Base-by-base conservation (phyloP, 2,113 vertebrate species). In the Eira barbara region DNA sequence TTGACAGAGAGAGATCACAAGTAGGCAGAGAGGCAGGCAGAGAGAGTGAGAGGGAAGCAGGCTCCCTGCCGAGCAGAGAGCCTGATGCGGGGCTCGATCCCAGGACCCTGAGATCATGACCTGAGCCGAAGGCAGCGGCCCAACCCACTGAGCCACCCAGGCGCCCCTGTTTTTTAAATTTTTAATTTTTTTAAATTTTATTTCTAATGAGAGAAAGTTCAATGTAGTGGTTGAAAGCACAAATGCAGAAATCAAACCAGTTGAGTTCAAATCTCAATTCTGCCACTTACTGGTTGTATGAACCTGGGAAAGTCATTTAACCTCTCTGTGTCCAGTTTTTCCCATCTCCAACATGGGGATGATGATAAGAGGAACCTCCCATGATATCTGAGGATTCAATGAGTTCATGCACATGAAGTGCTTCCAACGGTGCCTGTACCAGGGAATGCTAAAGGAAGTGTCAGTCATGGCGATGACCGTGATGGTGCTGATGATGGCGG, bases 121-220 rank as follows among this genome's bases (percentile, higher is more conserved):
- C n/a, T n/a, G n/a, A n/a, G n/a, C n/a, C n/a, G n/a, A n/a, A n/a
- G n/a, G n/a, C n/a, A n/a, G n/a, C n/a, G n/a, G n/a, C n/a, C n/a
- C n/a, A n/a, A n/a, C n/a, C n/a, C n/a, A n/a, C n/a, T n/a, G n/a
- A n/a, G n/a, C n/a, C n/a, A n/a, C n/a, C n/a, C n/a, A n/a, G n/a
- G n/a, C n/a, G n/a, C n/a, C n/a, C n/a, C 69, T 90, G 20, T n/a
- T 39, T 74, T 95, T 93, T 65, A 59, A 61, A 45, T 63, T 89
- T 90, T 91, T 80, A 76, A 57, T 10, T 20, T 91, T 57, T 95
- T 88, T 39, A 89, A 87, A 61, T 78, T 94, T 91, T 87, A 79
- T 71, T 96, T 93, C 93, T 78, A 97, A 93, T 95, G 89, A 79
- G 27, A 86, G 79, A 80, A 95, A 78, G 11, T 91, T 92, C 52